Conservation (phyloP, 2,113 vertebrate species). For the Lota lota region DNA sequence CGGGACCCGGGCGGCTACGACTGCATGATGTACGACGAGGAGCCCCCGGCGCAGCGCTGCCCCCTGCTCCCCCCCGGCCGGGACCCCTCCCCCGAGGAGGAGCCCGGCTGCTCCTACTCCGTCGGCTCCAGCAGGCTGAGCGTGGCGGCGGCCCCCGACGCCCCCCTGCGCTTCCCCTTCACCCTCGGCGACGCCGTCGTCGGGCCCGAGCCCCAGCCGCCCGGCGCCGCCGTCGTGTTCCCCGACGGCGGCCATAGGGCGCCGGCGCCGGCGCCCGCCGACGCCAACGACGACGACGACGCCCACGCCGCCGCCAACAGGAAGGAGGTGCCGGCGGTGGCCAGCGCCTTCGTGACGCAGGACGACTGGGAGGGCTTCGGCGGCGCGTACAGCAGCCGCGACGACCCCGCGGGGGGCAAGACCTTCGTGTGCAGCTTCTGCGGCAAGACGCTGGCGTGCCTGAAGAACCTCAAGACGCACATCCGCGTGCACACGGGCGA, state of each 20-base stretch:
- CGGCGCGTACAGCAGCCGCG: constrained; percentile 1
- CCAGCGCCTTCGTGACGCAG: background rate
- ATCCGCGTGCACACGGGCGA: constrained; percentile 69
- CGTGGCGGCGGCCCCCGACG: background rate
- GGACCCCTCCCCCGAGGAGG: constrained; percentile 24
- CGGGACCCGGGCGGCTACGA: background rate
- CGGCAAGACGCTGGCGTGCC: constrained; percentile 62
- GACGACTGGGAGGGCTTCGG: constrained; percentile 25
- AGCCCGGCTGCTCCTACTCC: constrained; percentile 31
- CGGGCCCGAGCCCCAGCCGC: background rate
- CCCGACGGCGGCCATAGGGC: background rate
- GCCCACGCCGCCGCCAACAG: background rate
- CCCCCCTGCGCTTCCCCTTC: constrained; percentile 26
- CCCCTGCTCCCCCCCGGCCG: constrained; percentile 25
- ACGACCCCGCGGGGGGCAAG: constrained; percentile 16
- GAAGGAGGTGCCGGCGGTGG: constrained; percentile 6
- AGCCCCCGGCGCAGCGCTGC: background rate
- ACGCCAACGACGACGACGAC: background rate
- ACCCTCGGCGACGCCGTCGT: background rate
- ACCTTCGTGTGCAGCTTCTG: constrained; percentile 53
- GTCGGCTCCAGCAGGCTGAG: constrained; percentile 21
- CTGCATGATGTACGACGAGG: constrained; percentile 31
- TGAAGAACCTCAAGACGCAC: constrained; percentile 71
- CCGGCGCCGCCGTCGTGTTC: background rate
- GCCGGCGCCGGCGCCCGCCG: background rate